phyloP scores from a whole-genome alignment of 2,888 invertebrate species.

The Dynastes maya region DNA sequence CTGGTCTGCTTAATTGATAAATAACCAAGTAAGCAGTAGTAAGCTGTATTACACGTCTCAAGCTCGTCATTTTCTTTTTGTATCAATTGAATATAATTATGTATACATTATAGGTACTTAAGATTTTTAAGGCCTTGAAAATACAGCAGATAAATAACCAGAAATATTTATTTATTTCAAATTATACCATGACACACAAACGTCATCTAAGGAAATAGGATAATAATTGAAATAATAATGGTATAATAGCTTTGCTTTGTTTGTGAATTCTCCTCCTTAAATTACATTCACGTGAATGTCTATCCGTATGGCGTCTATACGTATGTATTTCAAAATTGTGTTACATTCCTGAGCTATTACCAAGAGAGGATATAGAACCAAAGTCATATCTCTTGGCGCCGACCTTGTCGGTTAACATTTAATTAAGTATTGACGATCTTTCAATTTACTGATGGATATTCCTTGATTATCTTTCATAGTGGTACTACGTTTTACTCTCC shows the following conservation, averaged over 20 bases:
- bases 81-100: too few species aligned
- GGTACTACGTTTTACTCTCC: not conserved
- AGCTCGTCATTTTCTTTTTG: too few species aligned
- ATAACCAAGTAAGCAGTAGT: too few species aligned
- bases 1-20: too few species aligned
- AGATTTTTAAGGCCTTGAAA: too few species aligned
- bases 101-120: too few species aligned
- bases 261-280: not conserved
- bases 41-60: too few species aligned
- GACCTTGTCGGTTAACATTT: conserved; percentile 48
- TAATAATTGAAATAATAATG: conserved; percentile 1
- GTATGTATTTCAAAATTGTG: conserved; percentile 6
- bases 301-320: not conserved
- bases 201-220: not conserved
- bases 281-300: conserved; percentile 11
- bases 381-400: conserved; percentile 42
- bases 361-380: not conserved
- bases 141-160: too few species aligned
- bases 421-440: conserved; percentile 38
- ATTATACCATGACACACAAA: too few species aligned
- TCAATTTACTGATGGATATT: conserved; percentile 40
- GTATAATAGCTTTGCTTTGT: not conserved
- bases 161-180: too few species aligned
- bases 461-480: conserved; percentile 30
- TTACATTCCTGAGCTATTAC: conserved; percentile 16